Evolutionary conservation across 2,113 vertebrate genomes (phyloP).

Genomic region (Pongo abelii): DNA sequence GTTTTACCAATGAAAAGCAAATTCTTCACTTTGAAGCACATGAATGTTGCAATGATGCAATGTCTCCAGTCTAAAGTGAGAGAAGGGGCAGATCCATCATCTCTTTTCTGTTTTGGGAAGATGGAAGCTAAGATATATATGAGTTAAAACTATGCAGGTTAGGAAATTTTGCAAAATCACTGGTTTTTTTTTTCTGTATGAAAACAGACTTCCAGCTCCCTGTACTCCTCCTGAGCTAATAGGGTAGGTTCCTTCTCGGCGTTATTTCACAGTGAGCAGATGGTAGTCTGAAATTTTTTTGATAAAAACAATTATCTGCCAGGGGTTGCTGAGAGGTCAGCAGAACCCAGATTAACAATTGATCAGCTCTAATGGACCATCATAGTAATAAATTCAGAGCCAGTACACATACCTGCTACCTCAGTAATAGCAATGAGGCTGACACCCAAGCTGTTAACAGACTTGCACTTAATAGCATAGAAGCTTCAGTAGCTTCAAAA

Average conservation of each 20-base stretch:
- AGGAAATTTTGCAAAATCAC: constrained; percentile 10
- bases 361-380: constrained; percentile 89
- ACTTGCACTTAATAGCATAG: constrained; percentile 53
- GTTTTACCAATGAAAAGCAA: not conserved
- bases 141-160: not conserved
- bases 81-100: not conserved
- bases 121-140: not conserved
- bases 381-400: constrained; percentile 84
- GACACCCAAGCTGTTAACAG: constrained; percentile 79
- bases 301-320: constrained; percentile 83
- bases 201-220: not conserved
- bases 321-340: constrained; percentile 83
- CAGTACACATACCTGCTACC: constrained; percentile 81
- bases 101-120: not conserved
- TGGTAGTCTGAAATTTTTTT: constrained; percentile 81
- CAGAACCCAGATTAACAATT: constrained; percentile 88
- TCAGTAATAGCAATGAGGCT: constrained; percentile 80
- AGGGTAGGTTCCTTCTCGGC: constrained; percentile 61
- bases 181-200: not conserved
- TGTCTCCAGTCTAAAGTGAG: not conserved
- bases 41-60: not conserved
- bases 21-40: not conserved
- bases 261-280: constrained; percentile 81
- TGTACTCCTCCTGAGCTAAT: constrained; percentile 52
- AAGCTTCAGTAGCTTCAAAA: constrained; percentile 46